Conservation (phyloP, 2,113 vertebrate genomes). For the Synodontis membranacea region DNA sequence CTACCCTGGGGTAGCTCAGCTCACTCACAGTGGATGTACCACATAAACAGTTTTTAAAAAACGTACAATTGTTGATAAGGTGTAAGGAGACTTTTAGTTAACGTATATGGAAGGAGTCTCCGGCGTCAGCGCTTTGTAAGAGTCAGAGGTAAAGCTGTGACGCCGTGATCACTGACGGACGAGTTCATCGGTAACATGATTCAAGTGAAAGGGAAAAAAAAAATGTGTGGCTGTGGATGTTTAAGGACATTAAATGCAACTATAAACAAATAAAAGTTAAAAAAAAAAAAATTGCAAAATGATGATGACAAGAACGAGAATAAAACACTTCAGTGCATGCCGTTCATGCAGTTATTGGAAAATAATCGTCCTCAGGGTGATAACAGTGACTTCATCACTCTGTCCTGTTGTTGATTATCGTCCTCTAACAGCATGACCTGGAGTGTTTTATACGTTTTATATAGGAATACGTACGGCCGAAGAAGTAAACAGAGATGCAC, state of each 20-base stretch:
- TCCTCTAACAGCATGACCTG: not conserved
- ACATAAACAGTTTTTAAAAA: not conserved
- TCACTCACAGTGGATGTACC: not conserved
- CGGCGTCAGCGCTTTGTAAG: not conserved
- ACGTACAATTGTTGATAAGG: not conserved
- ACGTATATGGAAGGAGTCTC: not conserved
- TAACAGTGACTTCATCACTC: not conserved
- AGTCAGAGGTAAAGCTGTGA: not conserved
- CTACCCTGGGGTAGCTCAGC: too few species aligned
- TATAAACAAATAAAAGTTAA: not conserved
- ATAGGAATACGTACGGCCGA: not conserved
- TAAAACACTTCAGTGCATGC: not conserved
- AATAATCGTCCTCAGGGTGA: not conserved
- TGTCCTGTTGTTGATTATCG: not conserved
- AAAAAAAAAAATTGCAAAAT: not conserved
- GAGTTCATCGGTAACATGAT: too few species aligned
- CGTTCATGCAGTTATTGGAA: not conserved
- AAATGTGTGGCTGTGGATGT: not conserved
- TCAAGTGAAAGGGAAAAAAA: not conserved
- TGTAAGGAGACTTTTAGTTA: not conserved
- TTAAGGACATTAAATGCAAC: too few species aligned
- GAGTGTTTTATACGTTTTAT: not conserved
- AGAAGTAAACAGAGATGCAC: conserved; percentile 29
- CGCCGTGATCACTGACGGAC: too few species aligned
- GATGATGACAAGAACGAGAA: not conserved